phyloP scores from a whole-genome alignment of 2,113 vertebrate species.

The Reinhardtius hippoglossoides region DNA sequence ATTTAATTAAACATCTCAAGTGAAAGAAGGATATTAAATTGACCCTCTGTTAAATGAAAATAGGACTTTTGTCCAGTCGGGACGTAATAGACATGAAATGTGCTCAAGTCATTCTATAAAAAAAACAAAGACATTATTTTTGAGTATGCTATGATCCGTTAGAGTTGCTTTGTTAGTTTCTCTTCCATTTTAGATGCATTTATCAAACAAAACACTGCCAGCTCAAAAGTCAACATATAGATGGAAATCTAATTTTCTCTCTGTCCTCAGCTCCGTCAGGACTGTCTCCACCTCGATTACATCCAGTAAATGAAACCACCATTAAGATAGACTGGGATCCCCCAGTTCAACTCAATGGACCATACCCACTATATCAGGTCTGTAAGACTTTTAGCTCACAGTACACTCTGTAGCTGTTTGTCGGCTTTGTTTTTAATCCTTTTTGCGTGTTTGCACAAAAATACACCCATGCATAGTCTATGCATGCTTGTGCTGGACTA shows the following conservation, averaged over 20 bases:
- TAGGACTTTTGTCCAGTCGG: slow-evolving; percentile 36
- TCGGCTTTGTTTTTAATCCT: background rate
- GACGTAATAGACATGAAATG: slow-evolving; percentile 5
- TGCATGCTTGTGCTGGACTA: too few relatives aligned
- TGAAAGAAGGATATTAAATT: slow-evolving; percentile 69
- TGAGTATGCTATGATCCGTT: background rate
- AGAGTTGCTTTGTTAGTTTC: background rate
- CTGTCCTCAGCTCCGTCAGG: slow-evolving; percentile 84
- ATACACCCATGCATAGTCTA: too few relatives aligned
- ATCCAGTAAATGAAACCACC: slow-evolving; percentile 84
- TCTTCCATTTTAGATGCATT: background rate
- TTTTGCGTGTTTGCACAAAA: background rate
- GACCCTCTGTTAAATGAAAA: slow-evolving; percentile 56
- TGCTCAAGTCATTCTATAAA: slow-evolving; percentile 11
- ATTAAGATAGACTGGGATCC: slow-evolving; percentile 85
- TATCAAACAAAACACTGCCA: background rate
- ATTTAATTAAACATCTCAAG: slow-evolving; percentile 74
- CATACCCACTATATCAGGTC: slow-evolving; percentile 86
- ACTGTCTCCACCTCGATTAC: slow-evolving; percentile 78
- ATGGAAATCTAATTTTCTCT: slow-evolving; percentile 5
- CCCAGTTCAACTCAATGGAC: slow-evolving; percentile 88
- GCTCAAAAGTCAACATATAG: background rate
- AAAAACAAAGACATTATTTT: background rate
- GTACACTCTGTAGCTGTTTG: background rate
- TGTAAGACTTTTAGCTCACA: background rate